Base-by-base conservation (phyloP, 35 echinoderm and acorn worm genomes). In the Apostichopus californicus region DNA sequence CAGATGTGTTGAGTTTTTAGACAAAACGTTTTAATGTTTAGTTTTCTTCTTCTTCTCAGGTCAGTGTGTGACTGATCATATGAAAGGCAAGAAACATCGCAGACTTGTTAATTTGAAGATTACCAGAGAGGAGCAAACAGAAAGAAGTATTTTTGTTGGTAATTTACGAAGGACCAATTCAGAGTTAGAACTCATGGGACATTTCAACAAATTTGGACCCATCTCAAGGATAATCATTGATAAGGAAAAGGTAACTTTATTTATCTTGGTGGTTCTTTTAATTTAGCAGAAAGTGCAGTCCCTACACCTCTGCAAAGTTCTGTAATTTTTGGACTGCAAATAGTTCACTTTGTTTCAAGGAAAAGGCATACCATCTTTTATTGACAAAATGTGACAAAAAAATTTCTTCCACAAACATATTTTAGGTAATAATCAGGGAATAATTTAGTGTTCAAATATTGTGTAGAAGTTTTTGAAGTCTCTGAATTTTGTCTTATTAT, bases 11-110 rank as follows among this genome's bases (percentile, higher is more conserved):
- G 28, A 34, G 28, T 34, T 34, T 34, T 34, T 46, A 46, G 34
- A 46, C 34, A 46, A 46, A 46, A 46, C 3, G 34, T 68, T 11
- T 68, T 4, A 68, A 9, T 68, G 11, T 11, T 9, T 68, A 68
- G 5, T 68, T 8, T 68, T 46, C 11, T 26, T 8, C 53, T 79
- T 54, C 56, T 77, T 59, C 15, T 79, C 73, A 98, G 96, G 92
- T n/a, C 95, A 98, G 90, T 95, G 92, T 92, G 92, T 96, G 64
- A 68, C 93, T 53, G 96, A 98, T 78, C 96, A 98, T 80, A 23
- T 98, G 11, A 92, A 94, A 61, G 96, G 96, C 11, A 98, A 95
- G 93, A 98, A 98, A 88, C 96, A 98, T 78, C 92, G 87, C 15
- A 72, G 90, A 9, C 78, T 98, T 17, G 68, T 92, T 14, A 89